phyloP scores from a whole-genome alignment of 1,140 invertebrate species.

The Nasonia vitripennis region DNA sequence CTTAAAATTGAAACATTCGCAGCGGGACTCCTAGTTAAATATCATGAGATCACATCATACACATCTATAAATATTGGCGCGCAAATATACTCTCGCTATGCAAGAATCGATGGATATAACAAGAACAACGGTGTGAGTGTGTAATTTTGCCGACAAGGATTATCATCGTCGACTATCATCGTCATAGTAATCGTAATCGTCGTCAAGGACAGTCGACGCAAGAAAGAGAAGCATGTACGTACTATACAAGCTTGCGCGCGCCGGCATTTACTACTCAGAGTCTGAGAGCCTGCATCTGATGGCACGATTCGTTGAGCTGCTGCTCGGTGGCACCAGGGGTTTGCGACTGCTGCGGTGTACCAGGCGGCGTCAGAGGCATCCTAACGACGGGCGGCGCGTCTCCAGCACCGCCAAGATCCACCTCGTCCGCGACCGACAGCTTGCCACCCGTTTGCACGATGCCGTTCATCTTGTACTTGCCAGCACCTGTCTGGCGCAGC shows the following conservation, averaged over 20 bases:
- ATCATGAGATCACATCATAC: constrained; percentile 44
- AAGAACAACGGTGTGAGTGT: neutral
- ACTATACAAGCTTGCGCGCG: constrained; percentile 13
- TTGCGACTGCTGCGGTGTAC: constrained; percentile 60
- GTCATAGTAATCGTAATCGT: neutral
- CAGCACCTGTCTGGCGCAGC: constrained; percentile 47
- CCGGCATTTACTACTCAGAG: constrained; percentile 58
- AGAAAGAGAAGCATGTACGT: constrained; percentile 36
- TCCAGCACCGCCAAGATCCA: constrained; percentile 63
- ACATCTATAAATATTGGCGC: constrained; percentile 47
- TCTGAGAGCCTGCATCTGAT: constrained; percentile 71
- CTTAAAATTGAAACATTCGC: constrained; percentile 22
- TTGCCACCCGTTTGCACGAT: constrained; percentile 59
- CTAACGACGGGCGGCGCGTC: constrained; percentile 60
- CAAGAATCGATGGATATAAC: constrained; percentile 20
- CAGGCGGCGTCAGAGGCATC: constrained; percentile 67
- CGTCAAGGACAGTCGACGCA: constrained; percentile 16
- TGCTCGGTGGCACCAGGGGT: constrained; percentile 58
- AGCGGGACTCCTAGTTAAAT: neutral
- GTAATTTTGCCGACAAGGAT: neutral
- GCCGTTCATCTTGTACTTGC: constrained; percentile 70
- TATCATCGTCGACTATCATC: neutral
- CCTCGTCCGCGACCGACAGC: constrained; percentile 51
- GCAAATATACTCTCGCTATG: constrained; percentile 17
- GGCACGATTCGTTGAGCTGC: constrained; percentile 69